These are phyloP conservation scores for Leucoraja erinaceus DNA, from an alignment of 2,113 vertebrate genomes.

Conservation along the genomic window DNA sequence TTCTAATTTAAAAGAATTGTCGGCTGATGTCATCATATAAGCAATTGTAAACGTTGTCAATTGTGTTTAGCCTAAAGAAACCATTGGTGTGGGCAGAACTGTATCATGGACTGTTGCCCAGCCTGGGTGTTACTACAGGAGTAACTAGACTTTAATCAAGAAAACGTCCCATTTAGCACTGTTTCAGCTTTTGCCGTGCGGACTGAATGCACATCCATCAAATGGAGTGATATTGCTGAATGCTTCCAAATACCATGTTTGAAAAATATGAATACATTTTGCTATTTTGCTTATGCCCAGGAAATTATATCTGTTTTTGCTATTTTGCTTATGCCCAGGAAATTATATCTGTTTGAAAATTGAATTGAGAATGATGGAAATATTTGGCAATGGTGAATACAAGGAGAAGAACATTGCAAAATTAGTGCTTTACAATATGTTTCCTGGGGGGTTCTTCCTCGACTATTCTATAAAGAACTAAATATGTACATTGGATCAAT, in stretches of 20 bases:
- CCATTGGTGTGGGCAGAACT: not conserved
- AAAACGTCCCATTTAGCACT: not conserved
- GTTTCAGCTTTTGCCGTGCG: not conserved
- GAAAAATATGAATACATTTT: not conserved
- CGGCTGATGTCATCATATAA: constrained; percentile 26
- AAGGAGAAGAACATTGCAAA: not conserved
- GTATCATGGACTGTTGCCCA: not conserved
- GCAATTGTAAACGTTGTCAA: constrained; percentile 17
- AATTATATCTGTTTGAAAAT: not conserved
- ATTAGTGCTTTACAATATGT: too few species aligned
- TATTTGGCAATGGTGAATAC: not conserved
- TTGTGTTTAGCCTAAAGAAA: not conserved
- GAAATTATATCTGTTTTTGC: not conserved
- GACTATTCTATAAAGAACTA: not conserved
- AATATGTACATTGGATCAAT: not conserved
- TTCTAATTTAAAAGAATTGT: constrained; percentile 29
- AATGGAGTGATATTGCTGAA: not conserved
- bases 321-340: too few species aligned
- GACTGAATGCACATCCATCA: not conserved
- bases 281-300: too few species aligned
- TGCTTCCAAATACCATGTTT: not conserved
- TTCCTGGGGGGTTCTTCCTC: not conserved
- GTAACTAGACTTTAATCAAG: not conserved
- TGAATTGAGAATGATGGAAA: not conserved
- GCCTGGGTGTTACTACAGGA: not conserved